Percentiles rank a stretch among this genome's conserved stretches.
Conservation (phyloP, 1,140 invertebrate genomes). For the Schlechtendalia chinensis region DNA sequence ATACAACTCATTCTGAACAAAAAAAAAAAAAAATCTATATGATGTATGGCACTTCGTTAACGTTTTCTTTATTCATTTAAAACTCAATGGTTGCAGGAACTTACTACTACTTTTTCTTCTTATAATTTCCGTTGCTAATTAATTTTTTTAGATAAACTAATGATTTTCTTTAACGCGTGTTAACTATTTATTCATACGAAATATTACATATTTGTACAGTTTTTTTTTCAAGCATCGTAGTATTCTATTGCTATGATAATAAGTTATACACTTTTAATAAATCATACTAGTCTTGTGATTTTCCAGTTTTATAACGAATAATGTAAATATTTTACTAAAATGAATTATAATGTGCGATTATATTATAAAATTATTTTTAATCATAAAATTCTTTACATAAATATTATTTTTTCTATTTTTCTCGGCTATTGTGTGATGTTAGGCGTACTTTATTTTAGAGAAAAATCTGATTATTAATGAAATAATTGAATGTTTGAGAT, state of each 20-base stretch:
- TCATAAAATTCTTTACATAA: not conserved
- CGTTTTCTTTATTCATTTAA: conserved; percentile 4
- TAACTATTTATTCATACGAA: no score
- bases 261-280: not conserved
- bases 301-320: not conserved
- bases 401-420: not conserved
- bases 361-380: not conserved
- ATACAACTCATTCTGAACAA: not conserved
- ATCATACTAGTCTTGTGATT: not conserved
- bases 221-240: not conserved
- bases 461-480: not conserved
- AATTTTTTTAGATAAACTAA: not conserved
- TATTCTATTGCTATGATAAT: not conserved
- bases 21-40: not conserved
- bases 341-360: not conserved
- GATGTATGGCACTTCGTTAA: conserved; percentile 31
- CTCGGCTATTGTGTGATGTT: no score
- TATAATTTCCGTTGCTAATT: not conserved
- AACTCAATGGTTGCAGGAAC: not conserved
- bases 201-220: no score
- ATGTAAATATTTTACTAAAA: not conserved
- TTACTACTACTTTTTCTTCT: not conserved
- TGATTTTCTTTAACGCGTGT: no score
- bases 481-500: not conserved
- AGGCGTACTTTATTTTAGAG: not conserved